A percentile compares a stretch with the other conserved stretches of the same genome.
These are phyloP conservation scores for Onychomys leucogaster DNA, from an alignment of 2,797 vertebrate genomes.

Conservation along the genomic window DNA sequence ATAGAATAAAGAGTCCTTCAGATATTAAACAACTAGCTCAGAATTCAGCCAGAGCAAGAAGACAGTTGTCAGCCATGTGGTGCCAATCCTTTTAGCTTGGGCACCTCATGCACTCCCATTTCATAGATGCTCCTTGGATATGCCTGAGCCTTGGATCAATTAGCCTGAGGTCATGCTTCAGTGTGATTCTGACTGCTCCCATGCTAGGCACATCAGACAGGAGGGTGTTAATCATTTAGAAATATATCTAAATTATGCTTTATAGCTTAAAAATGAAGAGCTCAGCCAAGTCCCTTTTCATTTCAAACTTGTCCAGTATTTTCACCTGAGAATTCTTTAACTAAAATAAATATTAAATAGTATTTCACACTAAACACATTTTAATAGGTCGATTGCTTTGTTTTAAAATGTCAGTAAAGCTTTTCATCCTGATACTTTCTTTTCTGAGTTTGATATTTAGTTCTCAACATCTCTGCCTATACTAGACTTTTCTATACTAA, in stretches of 20 bases:
- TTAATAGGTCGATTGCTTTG: neutral
- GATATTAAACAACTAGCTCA: neutral
- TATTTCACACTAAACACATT: conserved; percentile 43
- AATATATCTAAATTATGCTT: neutral
- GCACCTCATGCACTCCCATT: neutral
- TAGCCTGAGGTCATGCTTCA: neutral
- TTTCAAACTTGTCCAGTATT: neutral
- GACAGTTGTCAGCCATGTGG: neutral
- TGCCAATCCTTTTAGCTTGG: neutral
- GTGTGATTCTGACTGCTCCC: neutral
- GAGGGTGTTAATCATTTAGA: conserved; percentile 7
- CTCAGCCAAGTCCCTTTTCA: conserved; percentile 19
- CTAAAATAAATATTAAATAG: conserved; percentile 34
- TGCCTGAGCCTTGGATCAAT: neutral
- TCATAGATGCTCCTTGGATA: neutral
- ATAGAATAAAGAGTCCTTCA: neutral
- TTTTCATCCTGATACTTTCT: conserved; percentile 39
- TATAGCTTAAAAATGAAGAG: neutral
- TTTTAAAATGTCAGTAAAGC: conserved; percentile 4
- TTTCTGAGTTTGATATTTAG: conserved; percentile 22
- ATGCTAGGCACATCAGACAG: neutral
- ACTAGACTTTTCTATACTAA: neutral
- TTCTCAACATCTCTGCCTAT: neutral
- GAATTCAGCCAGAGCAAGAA: neutral
- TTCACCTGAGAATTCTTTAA: neutral